A percentile compares a stretch with the other conserved stretches of the same genome.
phyloP scores from a whole-genome alignment of 2,888 invertebrate genomes.

The Orchesella flavescens region DNA sequence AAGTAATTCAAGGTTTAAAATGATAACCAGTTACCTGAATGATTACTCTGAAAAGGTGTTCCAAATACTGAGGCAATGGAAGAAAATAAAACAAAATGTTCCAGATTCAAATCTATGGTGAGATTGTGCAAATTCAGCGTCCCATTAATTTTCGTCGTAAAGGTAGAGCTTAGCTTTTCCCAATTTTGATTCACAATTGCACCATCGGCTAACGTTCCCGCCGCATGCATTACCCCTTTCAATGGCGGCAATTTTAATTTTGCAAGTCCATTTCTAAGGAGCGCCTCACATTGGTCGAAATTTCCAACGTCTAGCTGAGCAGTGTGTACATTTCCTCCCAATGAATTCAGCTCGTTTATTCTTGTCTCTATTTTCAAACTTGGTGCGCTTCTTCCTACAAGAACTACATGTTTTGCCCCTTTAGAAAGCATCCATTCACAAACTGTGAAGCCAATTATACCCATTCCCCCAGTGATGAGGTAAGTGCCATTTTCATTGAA shows the following conservation, averaged over 20 bases:
- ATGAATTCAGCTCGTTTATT: conserved; percentile 16
- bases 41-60: conserved; percentile 38
- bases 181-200: conserved; percentile 27
- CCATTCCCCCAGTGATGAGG: conserved; percentile 49
- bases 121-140: conserved; percentile 34
- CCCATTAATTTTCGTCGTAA: conserved; percentile 33
- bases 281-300: not conserved
- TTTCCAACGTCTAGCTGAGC: not conserved
- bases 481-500: conserved; percentile 26
- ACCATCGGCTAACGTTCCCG: conserved; percentile 28
- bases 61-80: conserved; percentile 46
- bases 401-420: conserved; percentile 33
- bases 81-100: conserved; percentile 61
- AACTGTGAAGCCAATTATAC: conserved; percentile 39
- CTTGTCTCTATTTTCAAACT: conserved; percentile 3
- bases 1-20: too few species aligned
- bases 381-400: conserved; percentile 21
- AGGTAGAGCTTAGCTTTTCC: conserved; percentile 23
- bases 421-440: conserved; percentile 35
- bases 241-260: conserved; percentile 30
- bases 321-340: not conserved
- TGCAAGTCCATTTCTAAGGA: not conserved
- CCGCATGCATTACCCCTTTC: conserved; percentile 48
- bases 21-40: too few species aligned
- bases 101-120: conserved; percentile 44